Conservation (phyloP, 30 jellyfish, hydroid and myxozoan genomes). For the Mastigias papua region DNA sequence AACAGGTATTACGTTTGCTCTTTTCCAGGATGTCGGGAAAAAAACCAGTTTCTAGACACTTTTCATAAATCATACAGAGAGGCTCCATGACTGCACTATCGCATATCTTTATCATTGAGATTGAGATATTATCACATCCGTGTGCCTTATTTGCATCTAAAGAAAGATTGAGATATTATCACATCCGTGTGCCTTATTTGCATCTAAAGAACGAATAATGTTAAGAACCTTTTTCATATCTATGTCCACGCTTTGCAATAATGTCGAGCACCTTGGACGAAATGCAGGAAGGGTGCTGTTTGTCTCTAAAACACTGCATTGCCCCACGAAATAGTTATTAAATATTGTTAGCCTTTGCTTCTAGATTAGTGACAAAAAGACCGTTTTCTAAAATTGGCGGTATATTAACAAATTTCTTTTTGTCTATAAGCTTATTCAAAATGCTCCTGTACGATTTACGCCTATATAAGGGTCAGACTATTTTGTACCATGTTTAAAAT, state of each 20-base stretch:
- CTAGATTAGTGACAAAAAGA: conserved; percentile 18
- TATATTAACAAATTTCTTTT: conserved; percentile 38
- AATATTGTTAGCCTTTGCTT: conserved; percentile 49
- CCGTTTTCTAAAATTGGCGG: conserved; percentile 59
- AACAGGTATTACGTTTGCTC: neutral
- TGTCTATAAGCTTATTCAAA: conserved; percentile 31
- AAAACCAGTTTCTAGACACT: no score
- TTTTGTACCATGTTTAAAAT: conserved; percentile 31
- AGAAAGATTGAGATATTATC: neutral
- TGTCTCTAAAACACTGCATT: conserved; percentile 35
- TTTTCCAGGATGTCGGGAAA: neutral
- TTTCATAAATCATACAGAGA: neutral
- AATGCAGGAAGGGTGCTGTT: neutral
- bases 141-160: conserved; percentile 58
- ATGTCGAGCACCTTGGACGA: neutral
- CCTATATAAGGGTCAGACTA: conserved; percentile 53
- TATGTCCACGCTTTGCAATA: conserved; percentile 35
- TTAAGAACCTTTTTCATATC: neutral
- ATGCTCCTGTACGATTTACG: conserved; percentile 60
- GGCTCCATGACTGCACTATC: conserved; percentile 48
- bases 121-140: conserved; percentile 64
- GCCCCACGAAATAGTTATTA: conserved; percentile 42
- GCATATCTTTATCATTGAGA: conserved; percentile 57
- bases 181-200: neutral
- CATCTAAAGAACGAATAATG: neutral